Base-by-base conservation (phyloP, 2,888 invertebrate genomes). In the Stegana nigrithorax region DNA sequence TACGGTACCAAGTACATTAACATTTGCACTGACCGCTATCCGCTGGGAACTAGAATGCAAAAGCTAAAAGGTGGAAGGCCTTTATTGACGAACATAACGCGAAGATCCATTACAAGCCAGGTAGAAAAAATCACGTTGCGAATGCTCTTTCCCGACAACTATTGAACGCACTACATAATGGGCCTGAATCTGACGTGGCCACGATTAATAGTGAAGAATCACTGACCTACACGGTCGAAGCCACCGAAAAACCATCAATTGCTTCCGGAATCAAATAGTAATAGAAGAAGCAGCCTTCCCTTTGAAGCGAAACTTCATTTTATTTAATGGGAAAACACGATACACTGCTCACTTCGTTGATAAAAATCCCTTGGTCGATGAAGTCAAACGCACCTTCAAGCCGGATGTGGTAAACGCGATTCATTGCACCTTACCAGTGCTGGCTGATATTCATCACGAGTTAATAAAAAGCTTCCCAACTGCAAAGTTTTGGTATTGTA, bases 191-290 rank as follows among this genome's bases (percentile, higher is more conserved):
- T 14, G 14, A 4, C 3, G 36, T 14, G 10, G 36, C 4, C 4
- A 36, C 36, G 14, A 10, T 36, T 36, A 10, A 36, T 19, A 62
- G 57, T 14, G 57, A 47, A 23, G 23, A 19, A 14, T 62, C 57
- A 23, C 17, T 62, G 14, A 55, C 56, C 4, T 12, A 50, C 39
- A 50, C 57, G 2, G 57, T 62, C 8, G 23, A 29, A 10, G 44
- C 27, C 14, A 26, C 50, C 5, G 4, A 26, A 10, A 62, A 62
- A 14, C 58, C 58, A 7, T 51, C 12, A 62, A 62, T 36, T 58
- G 50, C 21, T 62, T 62, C 27, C 29, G 21, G 42, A 62, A 62
- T 10, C 58, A 58, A 14, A 6, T 62, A 10, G 47, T 58, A 6
- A n/a, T 57, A 8, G 56, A 36, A 19, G 10, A 57, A n/a, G 47